phyloP scores from a whole-genome alignment of 2,113 vertebrate species.

The Lophura nycthemera region DNA sequence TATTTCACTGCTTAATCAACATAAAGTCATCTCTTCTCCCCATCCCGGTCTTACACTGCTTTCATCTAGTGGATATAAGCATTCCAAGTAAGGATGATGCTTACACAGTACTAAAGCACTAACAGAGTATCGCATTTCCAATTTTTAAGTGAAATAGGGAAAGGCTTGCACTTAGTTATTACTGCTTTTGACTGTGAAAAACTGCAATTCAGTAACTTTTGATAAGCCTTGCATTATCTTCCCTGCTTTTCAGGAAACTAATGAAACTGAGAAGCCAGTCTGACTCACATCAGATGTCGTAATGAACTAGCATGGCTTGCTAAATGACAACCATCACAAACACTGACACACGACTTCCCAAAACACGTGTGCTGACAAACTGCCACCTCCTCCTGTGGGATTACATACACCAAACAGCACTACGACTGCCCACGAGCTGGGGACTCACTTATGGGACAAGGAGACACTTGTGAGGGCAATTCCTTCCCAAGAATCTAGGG shows the following conservation, averaged over 20 bases:
- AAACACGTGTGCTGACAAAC: neutral
- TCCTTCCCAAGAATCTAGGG: neutral
- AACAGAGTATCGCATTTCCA: neutral
- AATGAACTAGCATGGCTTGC: neutral
- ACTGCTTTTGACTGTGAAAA: neutral
- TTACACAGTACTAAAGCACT: neutral
- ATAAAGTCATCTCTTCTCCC: neutral
- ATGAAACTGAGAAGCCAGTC: neutral
- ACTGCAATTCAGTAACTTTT: accelerated
- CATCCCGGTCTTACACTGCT: neutral
- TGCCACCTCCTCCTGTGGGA: accelerated
- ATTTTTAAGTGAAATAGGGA: neutral
- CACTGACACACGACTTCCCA: neutral
- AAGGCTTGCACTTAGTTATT: neutral
- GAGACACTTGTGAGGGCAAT: accelerated
- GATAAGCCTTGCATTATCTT: neutral
- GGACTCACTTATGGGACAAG: accelerated
- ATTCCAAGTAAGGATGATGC: neutral
- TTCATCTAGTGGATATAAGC: neutral
- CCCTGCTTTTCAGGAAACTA: neutral
- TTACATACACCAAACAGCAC: neutral
- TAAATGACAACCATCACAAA: neutral
- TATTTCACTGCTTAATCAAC: neutral
- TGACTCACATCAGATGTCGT: neutral
- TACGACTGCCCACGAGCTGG: neutral